These are phyloP conservation scores for Alectura lathami DNA, from an alignment of 2,113 vertebrate species.

Conservation along the genomic window DNA sequence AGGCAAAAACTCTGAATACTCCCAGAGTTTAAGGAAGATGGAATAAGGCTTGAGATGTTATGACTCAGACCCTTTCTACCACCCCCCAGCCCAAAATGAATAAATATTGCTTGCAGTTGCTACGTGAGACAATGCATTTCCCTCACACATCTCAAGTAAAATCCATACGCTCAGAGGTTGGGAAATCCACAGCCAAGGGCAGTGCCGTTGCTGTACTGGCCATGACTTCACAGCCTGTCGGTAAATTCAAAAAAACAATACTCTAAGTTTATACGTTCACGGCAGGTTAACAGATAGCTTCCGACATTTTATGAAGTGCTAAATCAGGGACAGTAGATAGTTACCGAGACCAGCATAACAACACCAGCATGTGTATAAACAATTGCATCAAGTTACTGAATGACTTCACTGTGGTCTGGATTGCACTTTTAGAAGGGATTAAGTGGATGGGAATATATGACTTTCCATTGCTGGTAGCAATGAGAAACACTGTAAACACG, in stretches of 20 bases:
- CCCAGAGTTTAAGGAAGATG: conserved; percentile 24
- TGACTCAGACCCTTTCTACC: conserved; percentile 42
- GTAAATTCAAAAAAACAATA: background rate
- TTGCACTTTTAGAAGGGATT: background rate
- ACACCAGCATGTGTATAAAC: background rate
- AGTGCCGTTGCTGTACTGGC: background rate
- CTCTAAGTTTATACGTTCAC: background rate
- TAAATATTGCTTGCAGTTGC: background rate
- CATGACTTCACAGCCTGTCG: background rate
- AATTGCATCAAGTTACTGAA: background rate
- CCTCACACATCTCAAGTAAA: background rate
- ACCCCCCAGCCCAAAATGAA: background rate
- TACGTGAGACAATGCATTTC: background rate
- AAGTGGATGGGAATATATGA: background rate
- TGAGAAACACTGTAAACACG: background rate
- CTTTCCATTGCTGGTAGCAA: background rate
- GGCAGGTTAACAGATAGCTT: background rate
- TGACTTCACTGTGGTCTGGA: background rate
- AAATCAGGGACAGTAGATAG: background rate
- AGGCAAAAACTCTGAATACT: conserved; percentile 1
- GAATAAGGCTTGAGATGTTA: background rate
- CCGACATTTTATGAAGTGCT: background rate
- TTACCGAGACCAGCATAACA: background rate
- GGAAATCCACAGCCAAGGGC: background rate
- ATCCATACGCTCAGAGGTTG: fast-evolving